These are phyloP conservation scores for Aporophyla nigra DNA, from an alignment of 2,888 invertebrate genomes.

Conservation along the genomic window DNA sequence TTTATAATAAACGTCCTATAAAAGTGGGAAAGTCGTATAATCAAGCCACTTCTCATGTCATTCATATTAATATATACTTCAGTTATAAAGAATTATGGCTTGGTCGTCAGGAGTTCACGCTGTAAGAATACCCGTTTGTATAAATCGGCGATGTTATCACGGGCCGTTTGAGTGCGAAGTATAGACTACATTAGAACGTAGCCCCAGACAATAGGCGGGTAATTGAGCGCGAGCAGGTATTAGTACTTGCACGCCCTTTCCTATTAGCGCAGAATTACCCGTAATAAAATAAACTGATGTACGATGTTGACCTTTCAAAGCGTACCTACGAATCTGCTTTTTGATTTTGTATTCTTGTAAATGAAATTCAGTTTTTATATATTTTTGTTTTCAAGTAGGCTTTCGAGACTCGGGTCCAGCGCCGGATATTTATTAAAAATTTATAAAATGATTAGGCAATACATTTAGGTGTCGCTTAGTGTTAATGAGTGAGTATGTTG, in stretches of 20 bases:
- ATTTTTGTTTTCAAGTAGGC: no score
- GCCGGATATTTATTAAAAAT: no score
- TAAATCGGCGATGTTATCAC: constrained; percentile 51
- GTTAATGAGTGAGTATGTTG: no score
- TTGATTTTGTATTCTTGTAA: no score
- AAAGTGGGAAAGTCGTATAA: constrained; percentile 39
- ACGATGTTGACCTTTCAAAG: constrained; percentile 26
- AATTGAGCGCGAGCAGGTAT: constrained; percentile 58
- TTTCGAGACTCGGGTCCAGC: no score
- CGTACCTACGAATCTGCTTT: neutral
- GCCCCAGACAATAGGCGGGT: constrained; percentile 56
- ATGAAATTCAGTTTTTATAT: no score
- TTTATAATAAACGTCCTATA: constrained; percentile 28
- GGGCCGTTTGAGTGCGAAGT: constrained; percentile 61
- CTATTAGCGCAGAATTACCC: constrained; percentile 31
- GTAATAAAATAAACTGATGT: constrained; percentile 34
- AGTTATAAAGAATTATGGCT: constrained; percentile 37
- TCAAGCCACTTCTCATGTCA: constrained; percentile 33
- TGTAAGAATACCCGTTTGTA: constrained; percentile 38
- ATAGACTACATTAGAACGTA: constrained; percentile 54
- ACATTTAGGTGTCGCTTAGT: no score
- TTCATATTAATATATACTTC: constrained; percentile 43
- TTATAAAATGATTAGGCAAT: no score
- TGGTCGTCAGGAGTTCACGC: constrained; percentile 8
- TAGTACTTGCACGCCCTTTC: constrained; percentile 26